These are phyloP conservation scores for Cydia pomonella DNA, from an alignment of 1,140 invertebrate genomes.

Conservation along the genomic window DNA sequence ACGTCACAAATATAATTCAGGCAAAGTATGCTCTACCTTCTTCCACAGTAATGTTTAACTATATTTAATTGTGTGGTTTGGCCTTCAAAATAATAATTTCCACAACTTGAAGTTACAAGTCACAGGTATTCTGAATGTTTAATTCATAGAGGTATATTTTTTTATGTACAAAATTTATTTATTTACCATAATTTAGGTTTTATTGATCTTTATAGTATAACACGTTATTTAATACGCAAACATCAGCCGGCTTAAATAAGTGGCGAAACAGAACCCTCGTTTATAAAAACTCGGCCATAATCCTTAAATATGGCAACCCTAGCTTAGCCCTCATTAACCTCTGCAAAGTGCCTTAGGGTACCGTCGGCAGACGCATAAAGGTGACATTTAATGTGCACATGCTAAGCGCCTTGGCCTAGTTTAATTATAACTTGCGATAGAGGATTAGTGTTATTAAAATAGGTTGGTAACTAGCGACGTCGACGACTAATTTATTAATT, in stretches of 20 bases:
- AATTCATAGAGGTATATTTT: too few relatives aligned
- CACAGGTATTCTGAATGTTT: too few relatives aligned
- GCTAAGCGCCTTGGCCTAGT: not conserved
- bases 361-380: conserved; percentile 13
- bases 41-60: too few relatives aligned
- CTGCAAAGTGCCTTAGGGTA: not conserved
- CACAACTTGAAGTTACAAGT: too few relatives aligned
- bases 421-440: not conserved
- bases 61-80: too few relatives aligned
- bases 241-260: not conserved
- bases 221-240: not conserved
- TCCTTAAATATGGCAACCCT: conserved; percentile 26
- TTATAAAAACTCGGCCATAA: conserved; percentile 17
- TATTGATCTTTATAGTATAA: too few relatives aligned
- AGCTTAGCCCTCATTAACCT: conserved; percentile 32
- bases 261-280: conserved; percentile 21
- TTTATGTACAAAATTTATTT: too few relatives aligned
- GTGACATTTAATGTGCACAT: conserved; percentile 13
- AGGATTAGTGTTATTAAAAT: not conserved
- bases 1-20: too few relatives aligned
- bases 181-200: too few relatives aligned
- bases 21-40: too few relatives aligned
- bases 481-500: too few relatives aligned
- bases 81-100: too few relatives aligned
- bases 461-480: not conserved